Conservation (phyloP, 2,888 invertebrate species). For the Nasonovia ribisnigri region DNA sequence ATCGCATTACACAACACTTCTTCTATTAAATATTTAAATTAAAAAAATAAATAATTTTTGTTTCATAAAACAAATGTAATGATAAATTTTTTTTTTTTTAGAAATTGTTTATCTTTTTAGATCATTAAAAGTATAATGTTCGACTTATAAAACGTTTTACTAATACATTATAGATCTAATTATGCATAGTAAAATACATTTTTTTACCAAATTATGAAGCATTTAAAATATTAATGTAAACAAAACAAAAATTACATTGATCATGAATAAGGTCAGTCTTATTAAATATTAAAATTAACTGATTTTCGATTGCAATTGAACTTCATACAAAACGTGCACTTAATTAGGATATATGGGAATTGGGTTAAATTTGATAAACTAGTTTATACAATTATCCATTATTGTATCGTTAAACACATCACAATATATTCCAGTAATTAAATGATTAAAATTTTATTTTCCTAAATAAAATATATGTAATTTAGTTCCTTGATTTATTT, state of each 20-base stretch:
- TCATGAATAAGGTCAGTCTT: background rate
- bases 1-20: background rate
- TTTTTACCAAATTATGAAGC: background rate
- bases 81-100: background rate
- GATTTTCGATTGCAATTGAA: background rate
- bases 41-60: background rate
- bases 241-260: background rate
- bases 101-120: background rate
- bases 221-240: background rate
- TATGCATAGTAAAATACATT: background rate
- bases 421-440: background rate
- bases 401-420: background rate
- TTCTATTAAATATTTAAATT: background rate
- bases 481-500: background rate
- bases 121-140: background rate
- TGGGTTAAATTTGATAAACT: background rate
- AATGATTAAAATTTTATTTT: background rate
- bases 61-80: background rate
- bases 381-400: background rate
- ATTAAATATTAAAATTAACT: slow-evolving; percentile 10
- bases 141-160: background rate
- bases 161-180: background rate
- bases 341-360: slow-evolving; percentile 4
- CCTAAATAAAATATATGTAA: background rate
- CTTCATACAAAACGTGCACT: background rate